Evolutionary conservation across 2,888 invertebrate species (phyloP), one percentile per base, ranked within the genome.

Genomic region (Nipponacmea schrenckii): DNA sequence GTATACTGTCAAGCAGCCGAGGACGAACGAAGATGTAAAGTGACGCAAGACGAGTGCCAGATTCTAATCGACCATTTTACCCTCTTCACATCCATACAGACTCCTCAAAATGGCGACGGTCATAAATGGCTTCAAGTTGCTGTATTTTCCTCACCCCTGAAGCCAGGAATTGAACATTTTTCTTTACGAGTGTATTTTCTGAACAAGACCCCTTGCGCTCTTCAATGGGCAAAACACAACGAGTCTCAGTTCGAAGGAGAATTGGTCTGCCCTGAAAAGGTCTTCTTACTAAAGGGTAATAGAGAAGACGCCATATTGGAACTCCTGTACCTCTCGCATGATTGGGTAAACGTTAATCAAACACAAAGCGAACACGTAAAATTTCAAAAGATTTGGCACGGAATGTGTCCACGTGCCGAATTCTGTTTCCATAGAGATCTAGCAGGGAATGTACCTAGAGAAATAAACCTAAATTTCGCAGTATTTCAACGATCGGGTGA

Each of bases 191-290:
- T 81, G 12, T 83, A 83, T 64, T 83, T 83, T 67, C 74, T 83
- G 12, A 83, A 83, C 74, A 83, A 83, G 69, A 83, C 83, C 2
- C 80, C 80, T 3, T 83, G 83, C 69, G 81, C 81, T 1, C 71
- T 83, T 12, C 80, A 83, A 65, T 83, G 83, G 83, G 81, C 83
- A 0, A 83, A 80, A 63, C 80, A 83, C 62, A 81, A 81, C 70
- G 83, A 83, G 77, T 77, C 81, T 45, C 65, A 76, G 27, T 81
- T 79, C 74, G 79, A 80, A 39, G 78, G 77, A 45, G 77, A 74
- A 45, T 69, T 80, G 20, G 73, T 75, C 20, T 81, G 83, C 62
- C 83, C 83, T 1, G 83, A 83, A 26, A 80, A 81, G 44, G 78
- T 77, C 15, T 83, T 81, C 66, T 64, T 83, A 27, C 80, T 81